Evolutionary conservation across 1,140 invertebrate genomes (phyloP).

Genomic region (Lerema accius): DNA sequence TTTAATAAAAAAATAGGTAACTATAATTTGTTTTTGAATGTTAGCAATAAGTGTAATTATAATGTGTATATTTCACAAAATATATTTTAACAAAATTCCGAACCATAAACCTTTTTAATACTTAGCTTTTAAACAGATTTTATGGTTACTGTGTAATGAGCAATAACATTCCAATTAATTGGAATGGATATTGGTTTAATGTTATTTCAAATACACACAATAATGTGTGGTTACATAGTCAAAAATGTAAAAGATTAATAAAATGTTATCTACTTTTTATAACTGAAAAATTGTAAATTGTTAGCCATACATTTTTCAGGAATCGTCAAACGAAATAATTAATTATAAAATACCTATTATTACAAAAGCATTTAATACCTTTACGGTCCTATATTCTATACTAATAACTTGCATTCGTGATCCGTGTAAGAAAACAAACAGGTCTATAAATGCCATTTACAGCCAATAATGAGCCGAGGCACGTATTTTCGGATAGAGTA

Average conservation of each 20-base stretch:
- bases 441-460: conserved; percentile 57
- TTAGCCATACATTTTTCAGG: no score
- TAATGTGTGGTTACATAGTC: background rate
- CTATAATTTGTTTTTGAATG: no score
- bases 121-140: background rate
- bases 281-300: conserved; percentile 4
- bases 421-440: conserved; percentile 52
- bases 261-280: conserved; percentile 22
- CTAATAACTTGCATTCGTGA: conserved; percentile 1
- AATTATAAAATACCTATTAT: no score
- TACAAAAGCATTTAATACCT: no score
- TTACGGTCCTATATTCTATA: background rate
- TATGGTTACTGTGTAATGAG: background rate
- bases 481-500: conserved; percentile 78
- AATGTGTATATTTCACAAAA: no score
- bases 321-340: no score
- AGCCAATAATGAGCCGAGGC: conserved; percentile 73
- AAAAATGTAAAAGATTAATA: conserved; percentile 2
- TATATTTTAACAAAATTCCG: background rate
- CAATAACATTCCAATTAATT: conserved; percentile 14
- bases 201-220: background rate
- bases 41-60: no score
- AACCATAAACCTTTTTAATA: background rate
- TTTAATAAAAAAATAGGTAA: no score
- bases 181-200: background rate